These are phyloP conservation scores for Dendrophyllia cribrosa DNA, from an alignment of 64 coral and sea anemone genomes.

Conservation along the genomic window DNA sequence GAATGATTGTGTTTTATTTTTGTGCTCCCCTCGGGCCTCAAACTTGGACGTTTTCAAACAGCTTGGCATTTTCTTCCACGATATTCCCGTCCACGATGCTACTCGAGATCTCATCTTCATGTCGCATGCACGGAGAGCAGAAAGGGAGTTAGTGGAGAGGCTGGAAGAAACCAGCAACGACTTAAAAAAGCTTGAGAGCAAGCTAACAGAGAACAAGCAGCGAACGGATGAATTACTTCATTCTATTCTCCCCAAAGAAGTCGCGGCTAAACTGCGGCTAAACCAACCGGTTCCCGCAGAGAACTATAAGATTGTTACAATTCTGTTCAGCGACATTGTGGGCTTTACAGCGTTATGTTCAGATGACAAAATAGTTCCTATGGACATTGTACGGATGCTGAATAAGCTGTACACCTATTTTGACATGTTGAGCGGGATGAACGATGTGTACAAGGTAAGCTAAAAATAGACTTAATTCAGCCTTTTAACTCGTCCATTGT, in stretches of 20 bases:
- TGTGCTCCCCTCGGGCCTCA: conserved; percentile 90
- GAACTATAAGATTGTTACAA: conserved; percentile 96
- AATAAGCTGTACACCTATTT: conserved; percentile 99
- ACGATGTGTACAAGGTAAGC: conserved; percentile 99
- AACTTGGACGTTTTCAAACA: conserved; percentile 73
- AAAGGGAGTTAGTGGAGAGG: conserved; percentile 92
- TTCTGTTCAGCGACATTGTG: conserved; percentile 97
- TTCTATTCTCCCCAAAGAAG: conserved; percentile 95
- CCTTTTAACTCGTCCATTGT: conserved; percentile 27
- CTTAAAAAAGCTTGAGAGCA: conserved; percentile 88
- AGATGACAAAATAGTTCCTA: conserved; percentile 92
- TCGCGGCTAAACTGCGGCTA: conserved; percentile 92
- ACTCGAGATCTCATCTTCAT: conserved; percentile 95
- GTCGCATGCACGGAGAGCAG: conserved; percentile 92
- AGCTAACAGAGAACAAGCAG: conserved; percentile 93
- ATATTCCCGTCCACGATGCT: conserved; percentile 94
- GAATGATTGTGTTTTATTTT: conserved; percentile 88
- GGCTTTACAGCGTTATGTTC: conserved; percentile 98
- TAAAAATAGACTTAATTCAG: conserved; percentile 5
- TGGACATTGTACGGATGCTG: conserved; percentile 98
- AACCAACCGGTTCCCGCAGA: conserved; percentile 93
- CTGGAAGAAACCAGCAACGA: conserved; percentile 98
- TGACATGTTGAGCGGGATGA: conserved; percentile 93
- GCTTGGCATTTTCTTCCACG: conserved; percentile 82
- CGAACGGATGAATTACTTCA: conserved; percentile 93